A percentile compares a stretch with the other conserved stretches of the same genome.
Evolutionary conservation across 1,140 invertebrate genomes (phyloP).

Genomic region (Manduca sexta): DNA sequence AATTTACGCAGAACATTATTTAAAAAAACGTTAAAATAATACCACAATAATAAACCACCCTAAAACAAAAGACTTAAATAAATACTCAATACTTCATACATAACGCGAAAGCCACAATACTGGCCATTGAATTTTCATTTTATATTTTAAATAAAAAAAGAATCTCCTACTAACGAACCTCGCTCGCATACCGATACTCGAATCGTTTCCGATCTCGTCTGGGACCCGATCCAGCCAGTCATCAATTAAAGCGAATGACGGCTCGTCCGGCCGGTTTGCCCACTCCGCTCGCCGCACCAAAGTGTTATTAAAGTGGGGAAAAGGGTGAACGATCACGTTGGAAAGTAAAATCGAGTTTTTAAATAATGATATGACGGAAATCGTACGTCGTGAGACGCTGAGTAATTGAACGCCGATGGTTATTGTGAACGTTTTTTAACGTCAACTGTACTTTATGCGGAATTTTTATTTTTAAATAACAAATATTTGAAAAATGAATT

Average conservation of each 20-base stretch:
- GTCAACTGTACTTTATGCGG: not conserved
- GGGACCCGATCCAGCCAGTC: slow-evolving; percentile 22
- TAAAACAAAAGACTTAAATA: not conserved
- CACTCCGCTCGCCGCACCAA: slow-evolving; percentile 1
- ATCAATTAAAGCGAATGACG: slow-evolving; percentile 33
- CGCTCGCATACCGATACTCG: slow-evolving; percentile 22
- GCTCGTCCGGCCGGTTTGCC: slow-evolving; percentile 17
- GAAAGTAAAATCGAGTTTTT: slow-evolving; percentile 8
- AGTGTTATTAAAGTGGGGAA: slow-evolving; percentile 6
- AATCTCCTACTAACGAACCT: slow-evolving; percentile 20
- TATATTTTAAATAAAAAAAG: slow-evolving; percentile 1
- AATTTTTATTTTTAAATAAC: too few relatives aligned
- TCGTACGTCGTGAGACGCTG: not conserved
- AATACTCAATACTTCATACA: not conserved
- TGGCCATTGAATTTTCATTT: not conserved
- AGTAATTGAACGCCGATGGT: slow-evolving; percentile 1
- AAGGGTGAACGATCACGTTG: slow-evolving; percentile 5
- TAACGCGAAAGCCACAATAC: not conserved
- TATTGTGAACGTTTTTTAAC: not conserved
- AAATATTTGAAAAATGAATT: too few relatives aligned
- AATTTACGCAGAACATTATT: too few relatives aligned
- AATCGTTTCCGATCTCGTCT: slow-evolving; percentile 13
- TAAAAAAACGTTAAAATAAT: not conserved
- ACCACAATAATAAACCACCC: not conserved
- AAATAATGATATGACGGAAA: slow-evolving; percentile 8